phyloP scores from a whole-genome alignment of 1,140 invertebrate species.

The Drosophila nigrodunni region DNA sequence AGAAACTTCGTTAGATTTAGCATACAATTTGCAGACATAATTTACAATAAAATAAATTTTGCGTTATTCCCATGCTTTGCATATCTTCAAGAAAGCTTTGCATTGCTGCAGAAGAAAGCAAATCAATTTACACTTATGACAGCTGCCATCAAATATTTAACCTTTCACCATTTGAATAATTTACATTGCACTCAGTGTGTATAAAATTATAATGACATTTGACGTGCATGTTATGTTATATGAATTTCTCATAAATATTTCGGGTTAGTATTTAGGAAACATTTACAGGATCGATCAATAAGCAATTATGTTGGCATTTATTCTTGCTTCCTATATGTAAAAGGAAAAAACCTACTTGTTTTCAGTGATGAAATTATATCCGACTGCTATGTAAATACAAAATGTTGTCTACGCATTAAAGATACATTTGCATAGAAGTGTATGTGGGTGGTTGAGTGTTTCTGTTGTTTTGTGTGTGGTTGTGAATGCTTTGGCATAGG shows the following conservation, averaged over 20 bases:
- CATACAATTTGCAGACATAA: no score
- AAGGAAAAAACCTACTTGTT: slow-evolving; percentile 54
- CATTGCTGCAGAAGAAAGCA: not conserved
- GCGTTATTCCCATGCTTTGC: no score
- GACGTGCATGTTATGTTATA: slow-evolving; percentile 31
- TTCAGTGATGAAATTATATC: slow-evolving; percentile 51
- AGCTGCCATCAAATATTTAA: slow-evolving; percentile 18
- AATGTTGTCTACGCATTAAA: slow-evolving; percentile 63
- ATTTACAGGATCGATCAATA: slow-evolving; percentile 74
- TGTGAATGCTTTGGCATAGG: not conserved
- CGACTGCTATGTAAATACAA: slow-evolving; percentile 41
- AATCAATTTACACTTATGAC: slow-evolving; percentile 43
- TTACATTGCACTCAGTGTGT: slow-evolving; percentile 24
- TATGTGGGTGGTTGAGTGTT: slow-evolving; percentile 14
- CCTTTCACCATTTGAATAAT: slow-evolving; percentile 27
- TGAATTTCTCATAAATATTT: slow-evolving; percentile 60
- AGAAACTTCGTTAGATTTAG: no score
- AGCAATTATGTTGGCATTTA: slow-evolving; percentile 60
- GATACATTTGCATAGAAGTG: slow-evolving; percentile 58
- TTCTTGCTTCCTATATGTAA: slow-evolving; percentile 28
- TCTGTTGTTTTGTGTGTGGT: slow-evolving; percentile 7
- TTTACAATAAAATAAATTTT: not conserved
- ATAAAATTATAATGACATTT: slow-evolving; percentile 47
- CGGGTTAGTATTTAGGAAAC: slow-evolving; percentile 50
- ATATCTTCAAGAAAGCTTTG: no score